These are phyloP conservation scores for Fragum sueziense DNA, from an alignment of 2,888 invertebrate species.

Conservation along the genomic window DNA sequence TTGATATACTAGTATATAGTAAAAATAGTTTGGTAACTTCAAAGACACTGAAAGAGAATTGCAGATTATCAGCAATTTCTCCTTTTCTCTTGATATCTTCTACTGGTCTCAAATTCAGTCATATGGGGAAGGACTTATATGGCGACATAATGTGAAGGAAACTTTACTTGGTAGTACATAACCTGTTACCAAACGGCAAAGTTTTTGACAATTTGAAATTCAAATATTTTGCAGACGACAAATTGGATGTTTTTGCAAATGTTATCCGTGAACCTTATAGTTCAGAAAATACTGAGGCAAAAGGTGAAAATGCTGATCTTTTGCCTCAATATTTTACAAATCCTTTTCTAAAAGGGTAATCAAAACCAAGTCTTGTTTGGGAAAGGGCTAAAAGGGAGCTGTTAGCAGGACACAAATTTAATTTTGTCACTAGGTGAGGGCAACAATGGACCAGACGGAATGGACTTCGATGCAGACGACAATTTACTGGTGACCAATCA, in stretches of 20 bases:
- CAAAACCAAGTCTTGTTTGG: neutral
- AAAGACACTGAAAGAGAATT: no score
- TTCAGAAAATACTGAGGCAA: neutral
- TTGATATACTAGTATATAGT: no score
- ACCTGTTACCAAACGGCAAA: neutral
- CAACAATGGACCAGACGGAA: constrained; percentile 79
- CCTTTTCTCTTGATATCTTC: no score
- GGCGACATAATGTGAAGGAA: no score
- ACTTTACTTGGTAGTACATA: neutral
- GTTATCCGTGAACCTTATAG: no score
- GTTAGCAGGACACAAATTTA: neutral
- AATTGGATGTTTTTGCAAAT: no score
- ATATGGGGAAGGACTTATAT: no score
- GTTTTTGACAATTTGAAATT: neutral
- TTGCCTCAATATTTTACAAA: neutral
- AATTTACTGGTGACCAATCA: constrained; percentile 78
- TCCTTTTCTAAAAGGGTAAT: no score
- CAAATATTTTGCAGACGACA: neutral
- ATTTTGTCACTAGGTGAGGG: constrained; percentile 62
- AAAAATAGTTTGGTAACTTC: no score
- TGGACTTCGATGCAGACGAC: constrained; percentile 78
- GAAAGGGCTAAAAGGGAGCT: neutral
- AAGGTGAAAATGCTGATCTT: neutral
- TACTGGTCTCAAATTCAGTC: no score
- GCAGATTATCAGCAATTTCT: no score